Percentiles rank a stretch among this genome's conserved stretches.
Conservation (phyloP, 1,140 invertebrate genomes). For the Aphaenogaster ashmeadi region DNA sequence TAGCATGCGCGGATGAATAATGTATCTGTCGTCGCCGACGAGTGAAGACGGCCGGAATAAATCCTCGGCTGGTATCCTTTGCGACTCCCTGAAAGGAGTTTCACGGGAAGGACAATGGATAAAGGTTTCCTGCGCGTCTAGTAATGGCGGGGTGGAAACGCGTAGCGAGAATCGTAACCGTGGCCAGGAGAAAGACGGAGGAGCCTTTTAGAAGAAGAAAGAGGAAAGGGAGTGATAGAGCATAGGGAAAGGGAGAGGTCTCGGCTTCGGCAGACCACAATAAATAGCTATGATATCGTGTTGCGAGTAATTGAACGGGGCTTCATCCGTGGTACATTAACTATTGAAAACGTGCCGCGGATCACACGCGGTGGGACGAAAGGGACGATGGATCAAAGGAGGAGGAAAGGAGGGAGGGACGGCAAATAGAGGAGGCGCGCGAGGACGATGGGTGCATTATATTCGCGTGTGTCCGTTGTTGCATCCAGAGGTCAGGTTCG, state of each 20-base stretch:
- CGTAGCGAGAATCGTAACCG: slow-evolving; percentile 49
- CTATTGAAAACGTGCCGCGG: slow-evolving; percentile 80
- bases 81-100: slow-evolving; percentile 37
- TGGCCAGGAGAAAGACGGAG: slow-evolving; percentile 6
- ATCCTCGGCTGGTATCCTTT: slow-evolving; percentile 24
- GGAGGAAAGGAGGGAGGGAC: slow-evolving; percentile 12
- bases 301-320: slow-evolving; percentile 84
- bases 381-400: slow-evolving; percentile 37
- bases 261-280: slow-evolving; percentile 82
- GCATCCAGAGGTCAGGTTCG: slow-evolving; percentile 42
- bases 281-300: slow-evolving; percentile 84
- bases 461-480: slow-evolving; percentile 73
- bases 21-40: slow-evolving; percentile 47
- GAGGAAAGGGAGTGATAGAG: slow-evolving; percentile 44
- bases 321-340: slow-evolving; percentile 82
- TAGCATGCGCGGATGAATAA: slow-evolving; percentile 12
- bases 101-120: slow-evolving; percentile 44
- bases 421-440: slow-evolving; percentile 32
- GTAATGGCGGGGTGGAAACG: slow-evolving; percentile 26
- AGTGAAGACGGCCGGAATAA: slow-evolving; percentile 47
- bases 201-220: neutral
- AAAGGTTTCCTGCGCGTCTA: slow-evolving; percentile 36
- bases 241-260: slow-evolving; percentile 42
- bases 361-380: slow-evolving; percentile 67
- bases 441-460: slow-evolving; percentile 30